Base-by-base conservation (phyloP, 92 coral and sea anemone genomes). In the Pocillopora grandis region DNA sequence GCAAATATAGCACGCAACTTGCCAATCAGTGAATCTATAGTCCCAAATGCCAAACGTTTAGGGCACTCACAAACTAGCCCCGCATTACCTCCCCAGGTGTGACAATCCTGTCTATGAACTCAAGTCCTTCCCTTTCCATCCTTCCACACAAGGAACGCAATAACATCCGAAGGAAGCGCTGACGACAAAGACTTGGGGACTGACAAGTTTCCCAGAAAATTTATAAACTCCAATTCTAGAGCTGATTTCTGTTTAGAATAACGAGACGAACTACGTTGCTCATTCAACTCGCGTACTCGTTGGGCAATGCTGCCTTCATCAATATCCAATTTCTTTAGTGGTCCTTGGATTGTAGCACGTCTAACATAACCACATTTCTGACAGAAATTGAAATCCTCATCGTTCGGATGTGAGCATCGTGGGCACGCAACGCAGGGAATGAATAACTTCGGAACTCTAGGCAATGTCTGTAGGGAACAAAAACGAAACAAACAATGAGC, bases 71-170 rank as follows among this genome's bases (percentile, higher is more conserved):
- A 77, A 18, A 0, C 27, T 27, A 17, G n/a, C 3, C 72, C 14
- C 58, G 1, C 9, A 19, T 19, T 59, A 71, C 7, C 48, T 56
- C 72, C 27, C 27, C 27, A 27, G 27, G 27, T 27, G 27, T 27
- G 69, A 27, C 71, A 87, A 10, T 15, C 76, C 15, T 67, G 37
- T 7, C 63, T 60, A 65, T 87, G 87, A 12, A 85, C 78, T 12
- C 37, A 10, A 9, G 79, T 85, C 71, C 55, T 80, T 2, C 86
- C 81, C 36, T 72, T 69, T 8, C 31, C 55, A 57, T 74, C 86
- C 35, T 80, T 85, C 89, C 89, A 77, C 2, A 85, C 84, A 21
- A 78, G 66, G 70, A 85, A 85, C 10, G 73, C 84, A 11, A 87
- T 68, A 27, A 80, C 66, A 23, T 87, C 86, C 16, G 66, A 3